Evolutionary conservation across 2,888 invertebrate species (phyloP).

Genomic region (Miltochrista miniata): DNA sequence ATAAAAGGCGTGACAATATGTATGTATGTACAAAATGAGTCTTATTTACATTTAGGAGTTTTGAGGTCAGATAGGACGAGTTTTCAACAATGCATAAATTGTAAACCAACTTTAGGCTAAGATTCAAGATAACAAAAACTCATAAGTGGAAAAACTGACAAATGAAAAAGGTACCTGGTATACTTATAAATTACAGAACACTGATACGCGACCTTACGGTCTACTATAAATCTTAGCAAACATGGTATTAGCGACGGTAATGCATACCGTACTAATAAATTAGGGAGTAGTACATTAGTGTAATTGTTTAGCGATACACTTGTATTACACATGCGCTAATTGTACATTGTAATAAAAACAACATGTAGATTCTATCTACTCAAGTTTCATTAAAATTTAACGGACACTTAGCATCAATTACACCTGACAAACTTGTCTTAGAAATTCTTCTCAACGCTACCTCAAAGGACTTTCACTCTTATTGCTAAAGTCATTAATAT

Average conservation of each 20-base stretch:
- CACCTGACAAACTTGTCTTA: constrained; percentile 49
- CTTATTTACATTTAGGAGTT: no score
- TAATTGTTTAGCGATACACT: constrained; percentile 50
- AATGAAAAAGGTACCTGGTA: no score
- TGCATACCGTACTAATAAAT: background rate
- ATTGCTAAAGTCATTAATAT: constrained; percentile 24
- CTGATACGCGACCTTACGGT: background rate
- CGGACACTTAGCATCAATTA: constrained; percentile 78
- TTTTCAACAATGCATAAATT: no score
- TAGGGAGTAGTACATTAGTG: background rate
- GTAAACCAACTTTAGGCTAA: no score
- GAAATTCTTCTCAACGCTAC: background rate
- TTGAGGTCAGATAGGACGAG: no score
- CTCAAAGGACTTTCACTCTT: constrained; percentile 31
- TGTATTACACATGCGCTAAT: constrained; percentile 65
- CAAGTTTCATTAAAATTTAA: constrained; percentile 76
- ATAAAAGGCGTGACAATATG: no score
- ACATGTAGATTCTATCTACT: constrained; percentile 67
- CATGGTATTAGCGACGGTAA: constrained; percentile 17
- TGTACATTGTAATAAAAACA: constrained; percentile 61
- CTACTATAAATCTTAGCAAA: constrained; percentile 18
- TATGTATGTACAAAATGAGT: no score
- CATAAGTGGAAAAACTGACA: no score
- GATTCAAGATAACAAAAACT: no score
- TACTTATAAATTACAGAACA: background rate